Evolutionary conservation across 2,113 vertebrate genomes (phyloP), one percentile per base, ranked within the genome.

Genomic region (Monopterus albus): DNA sequence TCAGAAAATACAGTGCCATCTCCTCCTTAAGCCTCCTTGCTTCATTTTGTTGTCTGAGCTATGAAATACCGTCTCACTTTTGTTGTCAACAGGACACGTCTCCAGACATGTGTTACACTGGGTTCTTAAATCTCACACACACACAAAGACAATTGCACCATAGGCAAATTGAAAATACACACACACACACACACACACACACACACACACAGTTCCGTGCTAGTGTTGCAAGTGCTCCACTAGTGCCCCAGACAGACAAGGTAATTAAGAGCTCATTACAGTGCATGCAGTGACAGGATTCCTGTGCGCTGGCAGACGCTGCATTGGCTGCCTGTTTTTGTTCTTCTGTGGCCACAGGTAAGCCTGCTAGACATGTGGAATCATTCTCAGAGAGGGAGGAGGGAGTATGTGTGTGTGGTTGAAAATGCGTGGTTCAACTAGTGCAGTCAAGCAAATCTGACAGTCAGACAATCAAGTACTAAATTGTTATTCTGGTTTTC

Each of bases 221-320:
- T 75, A 51, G 79, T 89, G 87, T 85, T 90, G 88, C 89, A 87
- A 86, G 79, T 78, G 72, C 53, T 81, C 35, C 23, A 60, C 51
- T 84, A 42, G 84, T 70, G 72, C 52, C 74, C 85, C 88, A 93
- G 91, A 88, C 91, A 92, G 92, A 91, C 89, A 39, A 88, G 72
- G 81, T 92, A 89, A 94, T 93, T 92, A 92, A 91, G 87, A 87
- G 85, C 79, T 91, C 90, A 91, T 93, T 92, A 92, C 83, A 72
- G 85, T 74, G 82, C 93, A 72, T 91, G 92, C 88, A 92, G 87
- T 80, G 78, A 91, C 93, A 94, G 77, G 91, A 92, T 77, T 82
- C 76, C 74, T 78, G 84, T 46, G 35, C 60, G 23, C 69, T 88
- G 88, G 88, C 90, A 91, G 89, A 88, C 85, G 38, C 75, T 79